These are phyloP conservation scores for Seriola dumerili DNA, from an alignment of 2,113 vertebrate species.

Conservation along the genomic window DNA sequence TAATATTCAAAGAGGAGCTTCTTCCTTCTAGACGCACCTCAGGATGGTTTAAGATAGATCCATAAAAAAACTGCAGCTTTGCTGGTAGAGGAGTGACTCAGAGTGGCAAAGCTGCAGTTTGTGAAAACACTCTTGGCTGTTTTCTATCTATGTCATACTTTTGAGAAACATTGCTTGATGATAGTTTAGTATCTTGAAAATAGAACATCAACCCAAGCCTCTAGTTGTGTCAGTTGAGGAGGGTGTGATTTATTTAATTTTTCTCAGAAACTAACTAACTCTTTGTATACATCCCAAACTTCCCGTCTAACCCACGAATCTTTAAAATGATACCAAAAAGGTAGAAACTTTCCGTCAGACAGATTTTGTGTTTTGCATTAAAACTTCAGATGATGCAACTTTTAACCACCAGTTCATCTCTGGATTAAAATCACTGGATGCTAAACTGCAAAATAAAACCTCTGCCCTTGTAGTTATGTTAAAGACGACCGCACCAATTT, in stretches of 20 bases:
- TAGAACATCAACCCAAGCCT: neutral
- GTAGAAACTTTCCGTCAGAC: neutral
- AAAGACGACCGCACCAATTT: slow-evolving; percentile 22
- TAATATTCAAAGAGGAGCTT: slow-evolving; percentile 85
- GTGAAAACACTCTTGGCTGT: neutral
- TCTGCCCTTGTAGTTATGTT: neutral
- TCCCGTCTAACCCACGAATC: neutral
- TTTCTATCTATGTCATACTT: neutral
- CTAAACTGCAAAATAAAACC: neutral
- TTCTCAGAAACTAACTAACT: neutral
- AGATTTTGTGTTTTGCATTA: too few species aligned
- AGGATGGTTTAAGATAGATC: slow-evolving; percentile 53
- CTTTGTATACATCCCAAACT: too few species aligned
- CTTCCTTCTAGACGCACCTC: slow-evolving; percentile 67
- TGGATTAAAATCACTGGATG: too few species aligned
- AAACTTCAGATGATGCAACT: too few species aligned
- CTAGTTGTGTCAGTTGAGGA: too few species aligned
- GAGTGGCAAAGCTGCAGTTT: neutral
- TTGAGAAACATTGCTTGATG: neutral
- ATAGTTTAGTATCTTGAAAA: neutral
- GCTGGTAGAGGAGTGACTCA: neutral
- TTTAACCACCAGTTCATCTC: too few species aligned
- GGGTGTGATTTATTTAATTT: neutral
- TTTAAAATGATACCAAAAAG: neutral
- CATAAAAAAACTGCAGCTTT: slow-evolving; percentile 21